Percentiles rank a stretch among this genome's conserved stretches.
These are phyloP conservation scores for Cheilosia pagana DNA, from an alignment of 2,888 invertebrate genomes.

Conservation along the genomic window DNA sequence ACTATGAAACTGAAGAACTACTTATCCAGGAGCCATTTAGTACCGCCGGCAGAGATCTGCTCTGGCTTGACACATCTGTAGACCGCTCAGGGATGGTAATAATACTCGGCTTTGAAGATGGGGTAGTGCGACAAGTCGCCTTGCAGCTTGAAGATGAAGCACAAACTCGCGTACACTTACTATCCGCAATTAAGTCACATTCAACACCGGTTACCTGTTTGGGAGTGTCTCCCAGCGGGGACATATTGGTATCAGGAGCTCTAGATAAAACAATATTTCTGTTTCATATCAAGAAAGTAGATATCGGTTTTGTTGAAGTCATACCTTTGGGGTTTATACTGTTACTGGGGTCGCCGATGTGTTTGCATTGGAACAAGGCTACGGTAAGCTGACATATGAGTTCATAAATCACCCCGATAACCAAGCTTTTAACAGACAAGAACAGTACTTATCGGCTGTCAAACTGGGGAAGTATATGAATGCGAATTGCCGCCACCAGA, in stretches of 20 bases:
- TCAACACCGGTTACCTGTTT: conserved; percentile 86
- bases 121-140: conserved; percentile 86
- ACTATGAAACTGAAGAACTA: conserved; percentile 86
- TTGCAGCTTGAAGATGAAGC: conserved; percentile 77
- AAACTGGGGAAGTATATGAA: conserved; percentile 85
- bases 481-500: conserved; percentile 83
- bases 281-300: conserved; percentile 84
- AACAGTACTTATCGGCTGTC: conserved; percentile 85
- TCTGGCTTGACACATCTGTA: conserved; percentile 89
- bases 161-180: conserved; percentile 77
- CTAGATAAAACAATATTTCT: conserved; percentile 89
- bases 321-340: conserved; percentile 88
- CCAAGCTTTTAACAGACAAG: conserved; percentile 50
- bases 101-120: conserved; percentile 89
- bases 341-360: conserved; percentile 86
- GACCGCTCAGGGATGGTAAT: conserved; percentile 87
- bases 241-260: conserved; percentile 87
- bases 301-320: conserved; percentile 84
- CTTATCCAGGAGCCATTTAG: conserved; percentile 87
- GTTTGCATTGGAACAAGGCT: conserved; percentile 87
- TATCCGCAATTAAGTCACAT: conserved; percentile 88
- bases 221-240: conserved; percentile 85
- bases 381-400: conserved; percentile 79
- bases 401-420: background rate
- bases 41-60: conserved; percentile 85